Evolutionary conservation across 2,113 vertebrate species (phyloP).

Genomic region (Perca fluviatilis): DNA sequence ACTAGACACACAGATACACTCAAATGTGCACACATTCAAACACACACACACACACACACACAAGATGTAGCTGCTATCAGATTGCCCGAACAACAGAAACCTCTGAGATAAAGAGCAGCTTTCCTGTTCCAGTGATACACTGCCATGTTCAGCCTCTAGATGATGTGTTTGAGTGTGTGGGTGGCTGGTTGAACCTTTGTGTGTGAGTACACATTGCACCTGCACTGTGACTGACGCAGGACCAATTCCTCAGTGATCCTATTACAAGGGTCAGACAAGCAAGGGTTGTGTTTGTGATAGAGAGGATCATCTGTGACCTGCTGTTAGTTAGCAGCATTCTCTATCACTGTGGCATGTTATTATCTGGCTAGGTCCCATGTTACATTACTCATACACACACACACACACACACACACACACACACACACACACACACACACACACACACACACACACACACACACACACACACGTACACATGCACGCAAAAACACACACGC

Average conservation of each 20-base stretch:
- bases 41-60: constrained; percentile 22
- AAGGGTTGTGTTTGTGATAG: constrained; percentile 64
- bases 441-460: constrained; percentile 7
- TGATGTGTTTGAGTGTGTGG: constrained; percentile 38
- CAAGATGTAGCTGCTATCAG: constrained; percentile 56
- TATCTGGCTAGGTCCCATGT: constrained; percentile 69
- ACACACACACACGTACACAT: not conserved
- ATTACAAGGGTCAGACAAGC: constrained; percentile 79
- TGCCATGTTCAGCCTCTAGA: constrained; percentile 44
- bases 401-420: constrained; percentile 18
- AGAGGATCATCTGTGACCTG: constrained; percentile 79
- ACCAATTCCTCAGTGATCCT: constrained; percentile 71
- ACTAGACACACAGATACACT: constrained; percentile 56
- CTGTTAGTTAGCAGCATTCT: constrained; percentile 85
- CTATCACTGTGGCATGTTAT: constrained; percentile 87
- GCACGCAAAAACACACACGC: constrained; percentile 23
- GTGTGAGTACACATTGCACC: constrained; percentile 54
- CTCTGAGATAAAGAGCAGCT: constrained; percentile 60
- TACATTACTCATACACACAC: constrained; percentile 68
- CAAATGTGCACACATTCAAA: constrained; percentile 39
- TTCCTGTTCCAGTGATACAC: constrained; percentile 61
- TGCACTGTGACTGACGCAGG: constrained; percentile 64
- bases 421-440: constrained; percentile 12
- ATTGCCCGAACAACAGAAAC: constrained; percentile 53
- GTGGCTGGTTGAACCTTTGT: constrained; percentile 43